phyloP scores from a whole-genome alignment of 2,797 vertebrate genomes.

The Lophotriccus pileatus region DNA sequence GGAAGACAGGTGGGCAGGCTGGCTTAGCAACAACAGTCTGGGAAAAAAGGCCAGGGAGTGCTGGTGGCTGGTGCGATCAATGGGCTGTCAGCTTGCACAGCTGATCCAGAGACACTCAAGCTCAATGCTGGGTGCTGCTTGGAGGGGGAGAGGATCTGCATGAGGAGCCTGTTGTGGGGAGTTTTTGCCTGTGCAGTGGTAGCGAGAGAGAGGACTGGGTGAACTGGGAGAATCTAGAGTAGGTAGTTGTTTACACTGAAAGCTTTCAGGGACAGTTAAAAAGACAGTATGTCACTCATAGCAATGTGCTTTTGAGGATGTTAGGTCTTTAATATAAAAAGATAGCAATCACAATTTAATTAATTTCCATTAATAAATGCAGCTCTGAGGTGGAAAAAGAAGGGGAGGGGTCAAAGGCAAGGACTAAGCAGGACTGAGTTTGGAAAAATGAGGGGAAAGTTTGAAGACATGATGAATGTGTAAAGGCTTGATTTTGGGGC shows the following conservation, averaged over 20 bases:
- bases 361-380: not conserved
- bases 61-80: not conserved
- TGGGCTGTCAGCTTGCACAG: not conserved
- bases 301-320: not conserved
- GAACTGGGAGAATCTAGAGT: not conserved
- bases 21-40: not conserved
- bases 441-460: not conserved
- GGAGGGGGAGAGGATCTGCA: not conserved
- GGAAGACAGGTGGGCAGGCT: not conserved
- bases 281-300: not conserved
- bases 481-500: not conserved
- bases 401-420: not conserved
- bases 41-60: not conserved
- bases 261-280: not conserved
- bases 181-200: not conserved
- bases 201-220: not conserved
- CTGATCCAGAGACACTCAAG: not conserved
- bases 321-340: not conserved
- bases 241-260: not conserved
- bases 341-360: not conserved
- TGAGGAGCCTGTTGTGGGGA: not conserved
- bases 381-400: not conserved
- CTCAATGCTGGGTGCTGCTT: fast-evolving
- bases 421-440: not conserved
- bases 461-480: not conserved